Percentiles rank a stretch among this genome's conserved stretches.
These are phyloP conservation scores for Semibalanus balanoides DNA, from an alignment of 1,140 invertebrate genomes.

Conservation along the genomic window DNA sequence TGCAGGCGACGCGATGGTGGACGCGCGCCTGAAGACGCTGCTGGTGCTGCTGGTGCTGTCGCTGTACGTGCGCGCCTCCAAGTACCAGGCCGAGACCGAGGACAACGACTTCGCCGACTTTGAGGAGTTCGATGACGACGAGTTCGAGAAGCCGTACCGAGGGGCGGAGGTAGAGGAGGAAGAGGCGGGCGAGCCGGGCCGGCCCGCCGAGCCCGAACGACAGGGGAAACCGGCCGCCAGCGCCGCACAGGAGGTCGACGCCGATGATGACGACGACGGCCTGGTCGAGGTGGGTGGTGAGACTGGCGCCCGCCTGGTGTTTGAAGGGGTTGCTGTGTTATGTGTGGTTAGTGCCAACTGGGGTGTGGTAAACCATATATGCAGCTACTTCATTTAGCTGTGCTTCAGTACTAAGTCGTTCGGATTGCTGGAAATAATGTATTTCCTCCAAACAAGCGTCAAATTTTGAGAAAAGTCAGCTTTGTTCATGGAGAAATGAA, in stretches of 20 bases:
- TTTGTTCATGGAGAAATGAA: not conserved
- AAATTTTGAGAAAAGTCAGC: not conserved
- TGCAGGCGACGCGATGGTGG: too few species aligned
- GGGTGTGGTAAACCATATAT: too few species aligned
- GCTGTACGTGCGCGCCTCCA: slow-evolving; percentile 21
- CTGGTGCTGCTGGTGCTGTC: slow-evolving; percentile 5
- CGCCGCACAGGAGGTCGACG: slow-evolving; percentile 18
- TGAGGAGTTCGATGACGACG: slow-evolving; percentile 37
- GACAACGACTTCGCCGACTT: slow-evolving; percentile 96
- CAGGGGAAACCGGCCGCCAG: too few species aligned
- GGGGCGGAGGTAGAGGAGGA: slow-evolving; percentile 21
- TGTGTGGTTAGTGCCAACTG: too few species aligned
- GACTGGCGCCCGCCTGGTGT: too few species aligned
- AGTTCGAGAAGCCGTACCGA: slow-evolving; percentile 14
- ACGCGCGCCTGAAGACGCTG: not conserved
- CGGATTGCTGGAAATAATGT: too few species aligned
- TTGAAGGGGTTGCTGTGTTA: too few species aligned
- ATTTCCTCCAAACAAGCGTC: too few species aligned
- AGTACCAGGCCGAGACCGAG: slow-evolving; percentile 40
- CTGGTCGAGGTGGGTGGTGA: slow-evolving; percentile 23
- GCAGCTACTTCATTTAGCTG: too few species aligned
- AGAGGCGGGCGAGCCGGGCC: slow-evolving; percentile 26
- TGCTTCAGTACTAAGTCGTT: too few species aligned
- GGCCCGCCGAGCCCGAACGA: too few species aligned
- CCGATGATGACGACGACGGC: slow-evolving; percentile 28